Conservation (phyloP, 1,140 invertebrate genomes). For the Penaeus indicus region DNA sequence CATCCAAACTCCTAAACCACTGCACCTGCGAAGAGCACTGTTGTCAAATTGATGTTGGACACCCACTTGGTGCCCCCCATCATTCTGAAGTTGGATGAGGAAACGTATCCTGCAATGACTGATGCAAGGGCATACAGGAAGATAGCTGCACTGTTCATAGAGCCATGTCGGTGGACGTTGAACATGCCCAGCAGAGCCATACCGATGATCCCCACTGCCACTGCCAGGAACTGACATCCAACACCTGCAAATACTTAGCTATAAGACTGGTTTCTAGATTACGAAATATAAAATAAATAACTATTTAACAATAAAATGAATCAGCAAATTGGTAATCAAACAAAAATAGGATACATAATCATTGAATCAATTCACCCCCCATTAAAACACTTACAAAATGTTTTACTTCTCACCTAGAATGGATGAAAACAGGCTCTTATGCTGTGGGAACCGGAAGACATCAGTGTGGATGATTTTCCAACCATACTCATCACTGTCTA, state of each 20-base stretch:
- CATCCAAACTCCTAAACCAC: neutral
- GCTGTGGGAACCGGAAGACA: constrained; percentile 73
- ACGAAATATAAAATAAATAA: neutral
- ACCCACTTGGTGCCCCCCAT: constrained; percentile 75
- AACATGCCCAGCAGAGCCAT: constrained; percentile 74
- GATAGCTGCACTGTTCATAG: constrained; percentile 73
- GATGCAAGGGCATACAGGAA: constrained; percentile 74
- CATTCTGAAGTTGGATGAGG: constrained; percentile 71
- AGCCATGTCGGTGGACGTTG: constrained; percentile 74
- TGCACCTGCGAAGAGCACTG: constrained; percentile 72
- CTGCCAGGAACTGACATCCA: constrained; percentile 73
- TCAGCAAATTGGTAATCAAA: neutral
- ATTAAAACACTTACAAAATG: too few relatives aligned
- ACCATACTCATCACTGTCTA: constrained; percentile 72
- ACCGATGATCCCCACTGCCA: constrained; percentile 72
- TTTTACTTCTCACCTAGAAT: constrained; percentile 71
- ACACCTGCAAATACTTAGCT: constrained; percentile 69
- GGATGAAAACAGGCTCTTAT: constrained; percentile 73
- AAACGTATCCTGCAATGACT: constrained; percentile 73
- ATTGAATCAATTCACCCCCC: neutral
- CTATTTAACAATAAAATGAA: neutral
- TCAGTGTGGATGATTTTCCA: constrained; percentile 76
- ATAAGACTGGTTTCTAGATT: neutral
- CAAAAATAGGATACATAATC: neutral
- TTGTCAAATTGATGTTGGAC: constrained; percentile 74